Base-by-base conservation (phyloP, 2,888 invertebrate species). In the Oscheius onirici region DNA sequence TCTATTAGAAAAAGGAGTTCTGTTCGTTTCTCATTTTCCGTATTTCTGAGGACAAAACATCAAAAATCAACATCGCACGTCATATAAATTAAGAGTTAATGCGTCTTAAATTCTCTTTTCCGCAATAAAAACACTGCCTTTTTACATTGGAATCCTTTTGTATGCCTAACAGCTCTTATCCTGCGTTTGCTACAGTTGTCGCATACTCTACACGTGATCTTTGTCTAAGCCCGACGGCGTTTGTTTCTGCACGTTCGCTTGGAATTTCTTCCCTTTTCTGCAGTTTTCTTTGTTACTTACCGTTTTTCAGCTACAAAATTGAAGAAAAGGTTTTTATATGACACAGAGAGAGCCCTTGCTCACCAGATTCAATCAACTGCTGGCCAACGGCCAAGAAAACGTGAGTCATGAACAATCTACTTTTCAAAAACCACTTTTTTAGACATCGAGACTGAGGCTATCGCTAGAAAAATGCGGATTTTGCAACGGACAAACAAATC, bases 381-480 rank as follows among this genome's bases (percentile, higher is more conserved):
- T 58, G 22, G 58, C 40, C 17, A 17, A 40, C 17, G 41, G 41
- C 26, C 63, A 49, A 49, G 49, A 49, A 63, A 63, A 34, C 34
- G 63, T 63, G 28, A 49, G 63, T 61, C 22, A 49, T n/a, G n/a
- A n/a, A n/a, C n/a, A n/a, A n/a, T n/a, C n/a, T n/a, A n/a, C n/a
- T n/a, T n/a, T n/a, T n/a, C n/a, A n/a, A n/a, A n/a, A n/a, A n/a
- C n/a, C n/a, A n/a, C n/a, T n/a, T n/a, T n/a, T 63, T 46, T 49
- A 63, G 63, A 46, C 20, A n/a, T 49, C 46, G 17, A 46, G 49
- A n/a, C 24, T 49, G n/a, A 46, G 49, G 26, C 49, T 44, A 49
- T 63, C 49, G 1, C 49, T 63, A 15, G 63, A 63, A 5, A 63
- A 46, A 63, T 63, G 63, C 28, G n/a, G 26, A 11, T 63, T 63